These are phyloP conservation scores for Leptinotarsa peninsularis DNA, from an alignment of 2,888 invertebrate species.

Conservation along the genomic window DNA sequence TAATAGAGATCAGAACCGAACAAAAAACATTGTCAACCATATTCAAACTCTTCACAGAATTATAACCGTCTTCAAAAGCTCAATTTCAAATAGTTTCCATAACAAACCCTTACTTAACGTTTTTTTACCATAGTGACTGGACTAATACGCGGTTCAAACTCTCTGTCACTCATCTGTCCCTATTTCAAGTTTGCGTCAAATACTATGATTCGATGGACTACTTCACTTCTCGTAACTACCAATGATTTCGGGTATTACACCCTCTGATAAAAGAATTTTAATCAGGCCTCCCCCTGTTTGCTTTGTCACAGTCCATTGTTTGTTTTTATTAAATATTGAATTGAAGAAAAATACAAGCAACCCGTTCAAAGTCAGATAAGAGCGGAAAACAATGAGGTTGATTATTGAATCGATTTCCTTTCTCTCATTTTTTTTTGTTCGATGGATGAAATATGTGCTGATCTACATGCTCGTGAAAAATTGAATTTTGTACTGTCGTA, in stretches of 20 bases:
- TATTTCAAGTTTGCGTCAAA: conserved; percentile 39
- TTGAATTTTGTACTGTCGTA: too few species aligned
- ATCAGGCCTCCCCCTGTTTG: conserved; percentile 37
- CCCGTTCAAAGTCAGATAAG: conserved; percentile 28
- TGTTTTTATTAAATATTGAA: conserved; percentile 35
- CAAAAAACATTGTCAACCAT: too few species aligned
- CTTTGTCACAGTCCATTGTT: conserved; percentile 38
- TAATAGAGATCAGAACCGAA: too few species aligned
- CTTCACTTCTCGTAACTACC: conserved; percentile 31
- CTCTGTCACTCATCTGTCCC: conserved; percentile 34
- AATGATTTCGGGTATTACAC: conserved; percentile 38
- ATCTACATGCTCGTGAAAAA: too few species aligned
- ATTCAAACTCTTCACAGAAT: too few species aligned
- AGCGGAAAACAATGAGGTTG: conserved; percentile 32
- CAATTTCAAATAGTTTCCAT: neutral
- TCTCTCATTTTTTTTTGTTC: neutral
- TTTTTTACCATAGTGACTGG: conserved; percentile 1
- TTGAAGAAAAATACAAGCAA: conserved; percentile 40
- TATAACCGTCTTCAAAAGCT: too few species aligned
- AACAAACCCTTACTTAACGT: neutral
- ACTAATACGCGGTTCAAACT: neutral
- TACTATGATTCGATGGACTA: conserved; percentile 37
- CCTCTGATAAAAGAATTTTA: conserved; percentile 42
- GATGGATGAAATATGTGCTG: neutral
- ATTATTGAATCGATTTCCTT: conserved; percentile 2